Evolutionary conservation across 2,797 vertebrate genomes (phyloP).

Genomic region (Bradypus variegatus): DNA sequence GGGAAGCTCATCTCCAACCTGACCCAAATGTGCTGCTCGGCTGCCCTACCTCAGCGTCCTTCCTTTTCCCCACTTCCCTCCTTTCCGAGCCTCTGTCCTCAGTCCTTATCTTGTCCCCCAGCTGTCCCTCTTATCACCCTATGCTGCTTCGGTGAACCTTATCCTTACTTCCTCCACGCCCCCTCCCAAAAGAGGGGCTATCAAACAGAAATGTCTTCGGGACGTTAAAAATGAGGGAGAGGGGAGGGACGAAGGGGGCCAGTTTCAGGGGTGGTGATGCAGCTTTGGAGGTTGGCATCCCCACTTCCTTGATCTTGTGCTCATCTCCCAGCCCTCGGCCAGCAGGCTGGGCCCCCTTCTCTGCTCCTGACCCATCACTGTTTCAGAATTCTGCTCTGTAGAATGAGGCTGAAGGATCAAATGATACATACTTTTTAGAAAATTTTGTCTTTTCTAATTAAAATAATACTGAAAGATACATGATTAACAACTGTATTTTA

Average conservation of each 20-base stretch:
- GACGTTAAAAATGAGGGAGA: neutral
- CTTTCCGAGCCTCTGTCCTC: neutral
- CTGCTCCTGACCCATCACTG: neutral
- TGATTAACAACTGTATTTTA: neutral
- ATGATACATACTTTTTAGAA: neutral
- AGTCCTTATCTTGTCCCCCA: neutral
- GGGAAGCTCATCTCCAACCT: no score
- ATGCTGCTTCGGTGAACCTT: neutral
- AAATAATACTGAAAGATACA: neutral
- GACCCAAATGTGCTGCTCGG: neutral
- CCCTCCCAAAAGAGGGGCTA: neutral
- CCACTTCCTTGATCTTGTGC: neutral
- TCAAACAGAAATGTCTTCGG: slow-evolving; percentile 24
- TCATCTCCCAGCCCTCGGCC: neutral
- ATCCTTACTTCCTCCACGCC: neutral
- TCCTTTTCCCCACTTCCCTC: neutral
- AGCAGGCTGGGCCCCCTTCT: neutral
- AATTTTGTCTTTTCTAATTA: neutral
- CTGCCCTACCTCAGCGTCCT: neutral
- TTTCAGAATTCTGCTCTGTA: neutral
- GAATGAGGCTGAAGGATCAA: neutral
- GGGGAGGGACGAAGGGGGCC: neutral
- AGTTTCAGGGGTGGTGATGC: neutral
- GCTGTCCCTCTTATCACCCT: neutral
- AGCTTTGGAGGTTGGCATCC: neutral